These are phyloP conservation scores for Lasioglossum vierecki DNA, from an alignment of 2,888 invertebrate genomes.

Conservation along the genomic window DNA sequence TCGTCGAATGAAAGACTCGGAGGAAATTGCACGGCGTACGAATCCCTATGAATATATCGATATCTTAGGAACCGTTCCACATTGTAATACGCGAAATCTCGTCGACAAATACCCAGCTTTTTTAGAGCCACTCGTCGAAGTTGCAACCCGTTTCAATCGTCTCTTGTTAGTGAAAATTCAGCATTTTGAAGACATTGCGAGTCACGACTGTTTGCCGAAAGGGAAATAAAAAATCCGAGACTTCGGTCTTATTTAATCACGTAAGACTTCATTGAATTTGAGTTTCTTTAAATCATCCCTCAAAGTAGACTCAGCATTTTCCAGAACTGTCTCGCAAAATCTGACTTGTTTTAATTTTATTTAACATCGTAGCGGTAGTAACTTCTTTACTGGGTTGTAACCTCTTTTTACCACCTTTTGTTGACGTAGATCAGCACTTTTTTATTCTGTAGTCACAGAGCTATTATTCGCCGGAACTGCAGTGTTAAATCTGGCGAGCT, in stretches of 20 bases:
- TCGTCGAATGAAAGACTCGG: not conserved
- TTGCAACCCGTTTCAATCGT: not conserved
- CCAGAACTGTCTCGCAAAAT: not conserved
- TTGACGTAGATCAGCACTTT: not conserved
- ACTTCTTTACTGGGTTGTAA: not conserved
- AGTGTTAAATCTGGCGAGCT: not conserved
- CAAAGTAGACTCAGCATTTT: not conserved
- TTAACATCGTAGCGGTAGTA: not conserved
- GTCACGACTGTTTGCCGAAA: not conserved
- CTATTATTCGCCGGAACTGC: not conserved
- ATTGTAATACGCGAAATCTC: not conserved
- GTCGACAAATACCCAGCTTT: not conserved
- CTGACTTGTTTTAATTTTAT: not conserved
- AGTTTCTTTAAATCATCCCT: not conserved
- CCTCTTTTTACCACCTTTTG: not conserved
- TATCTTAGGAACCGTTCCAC: not conserved
- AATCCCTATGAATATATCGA: slow-evolving; percentile 3
- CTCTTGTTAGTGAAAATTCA: slow-evolving; percentile 1
- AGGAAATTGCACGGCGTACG: not conserved
- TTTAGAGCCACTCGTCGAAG: not conserved
- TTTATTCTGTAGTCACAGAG: not conserved
- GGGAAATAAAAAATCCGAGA: not conserved
- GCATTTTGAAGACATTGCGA: not conserved
- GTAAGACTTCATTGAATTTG: not conserved
- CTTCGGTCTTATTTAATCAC: not conserved